These are phyloP conservation scores for Bursaphelenchus okinawaensis DNA, from an alignment of 2,888 invertebrate genomes.

Conservation along the genomic window DNA sequence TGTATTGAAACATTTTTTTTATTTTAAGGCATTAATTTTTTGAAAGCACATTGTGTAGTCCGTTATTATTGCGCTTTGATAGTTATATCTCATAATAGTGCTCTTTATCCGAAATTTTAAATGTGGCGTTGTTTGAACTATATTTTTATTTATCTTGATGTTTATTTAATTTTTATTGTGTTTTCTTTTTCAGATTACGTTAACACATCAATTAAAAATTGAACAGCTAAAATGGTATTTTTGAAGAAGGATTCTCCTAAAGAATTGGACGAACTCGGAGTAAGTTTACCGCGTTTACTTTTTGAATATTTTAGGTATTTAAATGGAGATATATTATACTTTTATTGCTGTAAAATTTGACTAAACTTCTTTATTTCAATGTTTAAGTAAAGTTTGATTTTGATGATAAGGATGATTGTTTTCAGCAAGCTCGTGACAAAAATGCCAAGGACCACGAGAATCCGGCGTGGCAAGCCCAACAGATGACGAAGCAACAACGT, in stretches of 20 bases:
- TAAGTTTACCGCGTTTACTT: no score
- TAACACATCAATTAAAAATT: not conserved
- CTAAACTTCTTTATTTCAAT: no score
- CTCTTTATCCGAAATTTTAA: no score
- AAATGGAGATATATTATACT: no score
- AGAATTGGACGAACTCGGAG: not conserved
- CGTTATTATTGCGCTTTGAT: no score
- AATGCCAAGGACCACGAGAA: not conserved
- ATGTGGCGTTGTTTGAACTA: not conserved
- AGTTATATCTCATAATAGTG: no score
- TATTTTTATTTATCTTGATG: not conserved
- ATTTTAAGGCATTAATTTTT: no score
- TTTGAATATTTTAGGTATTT: no score
- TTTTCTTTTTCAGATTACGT: not conserved
- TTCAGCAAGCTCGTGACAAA: not conserved
- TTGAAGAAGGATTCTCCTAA: not conserved
- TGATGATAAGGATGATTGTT: not conserved
- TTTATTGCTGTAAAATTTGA: no score
- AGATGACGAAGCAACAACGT: not conserved
- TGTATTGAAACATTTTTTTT: no score
- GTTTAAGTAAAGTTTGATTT: no score
- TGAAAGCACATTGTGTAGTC: no score
- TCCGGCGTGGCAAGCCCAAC: slow-evolving; percentile 1
- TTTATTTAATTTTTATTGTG: not conserved
- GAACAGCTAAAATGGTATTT: not conserved